Evolutionary conservation across 2,113 vertebrate genomes (phyloP).

Genomic region (Microcebus jonahi): DNA sequence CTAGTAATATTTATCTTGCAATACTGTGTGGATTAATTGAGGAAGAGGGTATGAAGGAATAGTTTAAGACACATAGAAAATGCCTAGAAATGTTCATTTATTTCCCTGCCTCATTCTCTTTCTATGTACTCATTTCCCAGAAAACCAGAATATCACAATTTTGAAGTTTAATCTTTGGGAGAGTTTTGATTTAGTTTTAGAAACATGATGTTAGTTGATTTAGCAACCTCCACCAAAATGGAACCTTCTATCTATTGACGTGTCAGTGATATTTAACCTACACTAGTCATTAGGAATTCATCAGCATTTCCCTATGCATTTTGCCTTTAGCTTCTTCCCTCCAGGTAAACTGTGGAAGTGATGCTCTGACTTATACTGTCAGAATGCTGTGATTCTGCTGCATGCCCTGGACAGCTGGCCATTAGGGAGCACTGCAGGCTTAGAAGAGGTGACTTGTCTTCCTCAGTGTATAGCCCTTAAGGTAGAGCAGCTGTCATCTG

Average conservation of each 20-base stretch:
- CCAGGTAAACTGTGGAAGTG: not conserved
- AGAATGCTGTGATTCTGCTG: not conserved
- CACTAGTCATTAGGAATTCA: not conserved
- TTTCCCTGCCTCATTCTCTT: not conserved
- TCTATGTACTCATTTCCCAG: not conserved
- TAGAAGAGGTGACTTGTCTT: not conserved
- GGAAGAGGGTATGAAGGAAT: not conserved
- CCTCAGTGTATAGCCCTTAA: not conserved
- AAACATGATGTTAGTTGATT: not conserved
- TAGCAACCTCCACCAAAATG: not conserved
- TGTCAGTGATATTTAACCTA: not conserved
- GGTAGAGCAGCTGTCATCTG: not conserved
- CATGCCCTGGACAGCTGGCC: not conserved
- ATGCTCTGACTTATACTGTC: not conserved
- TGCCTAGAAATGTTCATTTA: not conserved
- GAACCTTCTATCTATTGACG: not conserved
- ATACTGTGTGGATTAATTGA: not conserved
- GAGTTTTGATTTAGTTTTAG: not conserved
- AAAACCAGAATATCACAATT: conserved; percentile 2
- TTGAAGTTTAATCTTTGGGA: not conserved
- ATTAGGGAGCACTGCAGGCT: not conserved
- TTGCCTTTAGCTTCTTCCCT: not conserved
- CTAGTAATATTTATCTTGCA: not conserved
- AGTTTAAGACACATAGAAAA: not conserved
- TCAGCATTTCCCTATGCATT: not conserved